phyloP scores from a whole-genome alignment of 2,888 invertebrate species.

The Agriotes lineatus region DNA sequence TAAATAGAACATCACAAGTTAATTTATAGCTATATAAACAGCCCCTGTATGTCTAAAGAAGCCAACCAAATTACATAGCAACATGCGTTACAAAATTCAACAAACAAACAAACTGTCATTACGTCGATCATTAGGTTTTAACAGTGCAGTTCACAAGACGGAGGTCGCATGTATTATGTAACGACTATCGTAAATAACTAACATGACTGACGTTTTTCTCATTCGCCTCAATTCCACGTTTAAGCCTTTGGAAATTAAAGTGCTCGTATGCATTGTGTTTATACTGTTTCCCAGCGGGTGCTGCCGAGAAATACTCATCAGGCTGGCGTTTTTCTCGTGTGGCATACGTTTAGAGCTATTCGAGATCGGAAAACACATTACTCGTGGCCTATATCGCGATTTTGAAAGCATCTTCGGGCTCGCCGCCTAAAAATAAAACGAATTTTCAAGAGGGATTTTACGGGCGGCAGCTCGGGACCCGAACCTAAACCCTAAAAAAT shows the following conservation, averaged over 20 bases:
- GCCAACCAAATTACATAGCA: too few species aligned
- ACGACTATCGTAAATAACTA: slow-evolving; percentile 26
- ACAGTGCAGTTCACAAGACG: slow-evolving; percentile 5
- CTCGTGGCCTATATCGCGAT: too few species aligned
- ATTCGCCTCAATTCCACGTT: slow-evolving; percentile 11
- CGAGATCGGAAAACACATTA: background rate
- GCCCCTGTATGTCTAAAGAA: too few species aligned
- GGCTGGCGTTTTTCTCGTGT: background rate
- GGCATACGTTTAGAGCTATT: background rate
- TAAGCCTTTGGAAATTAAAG: slow-evolving; percentile 30
- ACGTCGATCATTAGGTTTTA: background rate
- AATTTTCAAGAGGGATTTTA: too few species aligned
- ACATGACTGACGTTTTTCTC: slow-evolving; percentile 25
- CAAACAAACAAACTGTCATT: background rate
- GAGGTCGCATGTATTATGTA: slow-evolving; percentile 31
- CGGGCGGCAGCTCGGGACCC: too few species aligned
- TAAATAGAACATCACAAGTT: too few species aligned
- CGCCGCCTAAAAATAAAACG: too few species aligned
- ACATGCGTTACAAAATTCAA: too few species aligned
- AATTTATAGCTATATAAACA: too few species aligned
- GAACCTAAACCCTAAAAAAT: too few species aligned
- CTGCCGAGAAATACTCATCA: slow-evolving; percentile 28
- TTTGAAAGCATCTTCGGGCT: too few species aligned
- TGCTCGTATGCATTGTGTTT: slow-evolving; percentile 23
- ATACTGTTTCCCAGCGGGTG: slow-evolving; percentile 10